phyloP scores from a whole-genome alignment of 2,888 invertebrate species.

The Trypoxylon attenuatum region DNA sequence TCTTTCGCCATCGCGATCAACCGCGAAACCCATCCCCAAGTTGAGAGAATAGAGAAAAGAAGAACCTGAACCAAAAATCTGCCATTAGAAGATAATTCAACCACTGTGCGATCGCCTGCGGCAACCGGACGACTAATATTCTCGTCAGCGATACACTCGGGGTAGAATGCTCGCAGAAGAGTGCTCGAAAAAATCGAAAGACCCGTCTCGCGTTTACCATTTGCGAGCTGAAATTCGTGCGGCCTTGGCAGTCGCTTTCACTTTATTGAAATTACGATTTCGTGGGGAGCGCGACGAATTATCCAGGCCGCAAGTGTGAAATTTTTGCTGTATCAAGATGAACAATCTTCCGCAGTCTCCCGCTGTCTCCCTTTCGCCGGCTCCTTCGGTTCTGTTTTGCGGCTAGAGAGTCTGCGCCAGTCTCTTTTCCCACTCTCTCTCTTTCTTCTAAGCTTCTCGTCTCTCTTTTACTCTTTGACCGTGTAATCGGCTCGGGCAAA shows the following conservation, averaged over 20 bases:
- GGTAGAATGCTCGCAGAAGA: too few relatives aligned
- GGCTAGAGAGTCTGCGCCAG: not conserved
- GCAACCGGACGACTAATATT: too few relatives aligned
- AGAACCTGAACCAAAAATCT: too few relatives aligned
- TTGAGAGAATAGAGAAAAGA: too few relatives aligned
- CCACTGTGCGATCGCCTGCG: too few relatives aligned
- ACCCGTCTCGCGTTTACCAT: too few relatives aligned
- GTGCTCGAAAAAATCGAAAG: too few relatives aligned
- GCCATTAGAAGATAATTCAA: too few relatives aligned
- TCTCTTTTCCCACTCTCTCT: not conserved
- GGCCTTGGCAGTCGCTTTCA: not conserved
- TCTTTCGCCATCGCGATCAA: too few relatives aligned
- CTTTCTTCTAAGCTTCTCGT: not conserved
- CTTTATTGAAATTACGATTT: conserved; percentile 1
- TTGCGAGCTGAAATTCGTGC: not conserved
- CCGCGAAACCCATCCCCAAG: too few relatives aligned
- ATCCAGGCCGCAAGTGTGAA: not conserved
- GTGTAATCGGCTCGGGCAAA: conserved; percentile 52
- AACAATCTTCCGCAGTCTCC: not conserved
- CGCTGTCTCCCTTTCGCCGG: not conserved
- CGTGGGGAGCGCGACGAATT: not conserved
- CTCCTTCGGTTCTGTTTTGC: not conserved
- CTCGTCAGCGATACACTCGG: too few relatives aligned
- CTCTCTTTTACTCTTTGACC: conserved; percentile 9
- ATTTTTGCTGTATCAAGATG: not conserved